phyloP scores from a whole-genome alignment of 53 echinoderm and acorn worm genomes.

The Henricia sp. region DNA sequence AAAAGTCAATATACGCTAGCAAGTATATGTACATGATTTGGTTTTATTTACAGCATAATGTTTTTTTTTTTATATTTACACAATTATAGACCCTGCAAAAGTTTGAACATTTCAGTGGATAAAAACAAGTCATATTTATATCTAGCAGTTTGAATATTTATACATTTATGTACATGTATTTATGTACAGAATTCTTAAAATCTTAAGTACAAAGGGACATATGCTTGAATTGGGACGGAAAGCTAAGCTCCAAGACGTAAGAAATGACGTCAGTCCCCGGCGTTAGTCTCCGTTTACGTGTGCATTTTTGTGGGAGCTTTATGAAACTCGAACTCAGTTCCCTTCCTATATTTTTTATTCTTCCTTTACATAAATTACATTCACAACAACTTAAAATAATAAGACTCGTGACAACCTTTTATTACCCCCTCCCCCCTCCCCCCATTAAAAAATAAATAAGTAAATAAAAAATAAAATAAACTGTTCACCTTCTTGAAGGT shows the following conservation, averaged over 20 bases:
- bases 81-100: conserved; percentile 57
- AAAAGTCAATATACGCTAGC: background rate
- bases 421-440: too few relatives aligned
- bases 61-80: conserved; percentile 30
- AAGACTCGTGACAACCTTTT: too few relatives aligned
- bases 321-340: background rate
- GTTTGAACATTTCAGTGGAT: background rate
- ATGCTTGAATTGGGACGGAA: background rate
- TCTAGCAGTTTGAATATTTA: background rate
- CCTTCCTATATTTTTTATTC: too few relatives aligned
- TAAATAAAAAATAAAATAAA: background rate
- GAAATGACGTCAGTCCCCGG: background rate
- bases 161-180: conserved; percentile 16
- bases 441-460: too few relatives aligned
- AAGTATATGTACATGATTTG: conserved; percentile 20
- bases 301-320: background rate
- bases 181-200: background rate
- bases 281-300: background rate
- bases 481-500: too few relatives aligned
- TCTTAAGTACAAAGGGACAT: background rate
- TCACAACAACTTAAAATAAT: too few relatives aligned
- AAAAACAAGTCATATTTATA: conserved; percentile 19
- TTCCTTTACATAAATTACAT: too few relatives aligned
- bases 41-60: background rate
- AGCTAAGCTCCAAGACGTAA: background rate